A percentile compares a stretch with the other conserved stretches of the same genome.
Conservation (phyloP, 2,797 vertebrate species). For the Enteromius thamalakanensis region DNA sequence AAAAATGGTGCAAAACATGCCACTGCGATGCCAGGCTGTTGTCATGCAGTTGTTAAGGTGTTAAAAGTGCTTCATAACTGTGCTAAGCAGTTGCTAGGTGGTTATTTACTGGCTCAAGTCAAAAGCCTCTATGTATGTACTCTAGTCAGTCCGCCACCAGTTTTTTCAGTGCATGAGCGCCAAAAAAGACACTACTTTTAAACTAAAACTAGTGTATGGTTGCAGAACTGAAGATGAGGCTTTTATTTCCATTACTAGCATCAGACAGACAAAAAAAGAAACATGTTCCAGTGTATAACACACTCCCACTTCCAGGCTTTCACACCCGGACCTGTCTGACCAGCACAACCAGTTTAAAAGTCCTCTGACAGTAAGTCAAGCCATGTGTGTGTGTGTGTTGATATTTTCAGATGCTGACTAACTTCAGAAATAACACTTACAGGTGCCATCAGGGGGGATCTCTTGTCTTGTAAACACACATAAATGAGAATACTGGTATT, state of each 20-base stretch:
- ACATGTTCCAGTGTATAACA: conserved; percentile 24
- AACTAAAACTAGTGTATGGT: not conserved
- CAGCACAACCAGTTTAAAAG: conserved; percentile 50
- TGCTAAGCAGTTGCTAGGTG: conserved; percentile 10
- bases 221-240: not conserved
- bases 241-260: not conserved
- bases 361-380: not conserved
- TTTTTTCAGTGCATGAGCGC: not conserved
- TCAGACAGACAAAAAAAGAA: conserved; percentile 8
- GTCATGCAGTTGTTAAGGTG: conserved; percentile 4
- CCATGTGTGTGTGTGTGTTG: not conserved
- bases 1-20: not conserved
- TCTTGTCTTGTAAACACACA: not conserved
- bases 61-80: conserved; percentile 1
- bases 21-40: not conserved
- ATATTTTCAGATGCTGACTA: conserved; percentile 23
- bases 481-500: not conserved
- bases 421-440: conserved; percentile 9
- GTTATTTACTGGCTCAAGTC: conserved; percentile 4
- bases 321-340: conserved; percentile 43
- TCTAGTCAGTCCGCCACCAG: not conserved
- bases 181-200: not conserved
- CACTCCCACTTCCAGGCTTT: conserved; percentile 46
- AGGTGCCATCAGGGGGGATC: not conserved
- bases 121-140: not conserved